Conservation (phyloP, 2,888 invertebrate genomes). For the Meta bourneti region DNA sequence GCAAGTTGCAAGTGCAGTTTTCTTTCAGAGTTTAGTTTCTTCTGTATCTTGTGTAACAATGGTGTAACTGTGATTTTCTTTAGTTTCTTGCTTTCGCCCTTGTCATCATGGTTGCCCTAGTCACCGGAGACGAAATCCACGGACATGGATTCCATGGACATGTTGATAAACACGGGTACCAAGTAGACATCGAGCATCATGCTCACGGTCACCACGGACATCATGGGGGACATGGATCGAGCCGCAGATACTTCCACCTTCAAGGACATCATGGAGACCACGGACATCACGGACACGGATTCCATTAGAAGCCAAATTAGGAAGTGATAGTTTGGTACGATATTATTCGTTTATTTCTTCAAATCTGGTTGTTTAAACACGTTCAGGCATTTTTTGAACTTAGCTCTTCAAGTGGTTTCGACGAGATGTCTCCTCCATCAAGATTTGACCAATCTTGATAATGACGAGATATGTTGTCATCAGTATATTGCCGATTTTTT, state of each 20-base stretch:
- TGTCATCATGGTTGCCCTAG: constrained; percentile 23
- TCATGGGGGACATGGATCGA: constrained; percentile 44
- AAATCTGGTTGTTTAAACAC: no score
- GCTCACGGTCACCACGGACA: constrained; percentile 62
- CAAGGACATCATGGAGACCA: constrained; percentile 40
- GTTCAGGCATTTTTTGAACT: no score
- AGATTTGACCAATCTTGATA: no score
- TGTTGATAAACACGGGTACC: constrained; percentile 50
- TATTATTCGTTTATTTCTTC: no score
- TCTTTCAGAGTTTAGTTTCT: neutral
- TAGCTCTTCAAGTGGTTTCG: no score
- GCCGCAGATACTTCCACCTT: constrained; percentile 65
- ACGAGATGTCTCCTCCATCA: no score
- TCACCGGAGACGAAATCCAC: constrained; percentile 36
- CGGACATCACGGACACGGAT: constrained; percentile 57
- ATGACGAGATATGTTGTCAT: no score
- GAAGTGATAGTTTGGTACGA: no score
- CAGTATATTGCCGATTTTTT: no score
- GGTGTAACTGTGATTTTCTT: neutral
- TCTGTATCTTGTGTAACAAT: neutral
- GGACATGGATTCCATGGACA: constrained; percentile 54
- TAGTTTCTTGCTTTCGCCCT: constrained; percentile 46
- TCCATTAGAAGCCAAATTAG: neutral
- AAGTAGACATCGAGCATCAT: constrained; percentile 64
- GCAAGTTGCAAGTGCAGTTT: neutral